Conservation (phyloP, 2,797 vertebrate genomes). For the Pempheris klunzingeri region DNA sequence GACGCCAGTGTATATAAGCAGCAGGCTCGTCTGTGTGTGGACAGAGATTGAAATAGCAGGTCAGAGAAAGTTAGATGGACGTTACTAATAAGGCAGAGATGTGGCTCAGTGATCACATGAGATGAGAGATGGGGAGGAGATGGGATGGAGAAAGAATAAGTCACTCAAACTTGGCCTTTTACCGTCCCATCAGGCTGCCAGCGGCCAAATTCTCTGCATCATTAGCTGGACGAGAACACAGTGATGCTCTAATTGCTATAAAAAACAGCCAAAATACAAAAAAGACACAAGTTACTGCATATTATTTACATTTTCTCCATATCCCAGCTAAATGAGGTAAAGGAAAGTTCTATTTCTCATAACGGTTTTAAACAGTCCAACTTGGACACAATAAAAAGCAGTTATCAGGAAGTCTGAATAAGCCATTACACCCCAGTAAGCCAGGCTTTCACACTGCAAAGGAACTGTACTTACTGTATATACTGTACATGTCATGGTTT, state of each 20-base stretch:
- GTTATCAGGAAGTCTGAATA: not conserved
- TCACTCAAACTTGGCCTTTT: constrained; percentile 79
- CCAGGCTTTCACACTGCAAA: not conserved
- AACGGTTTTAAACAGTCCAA: not conserved
- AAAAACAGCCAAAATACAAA: constrained; percentile 28
- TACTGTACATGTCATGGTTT: not conserved
- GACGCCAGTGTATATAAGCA: constrained; percentile 38
- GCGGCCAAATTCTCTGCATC: constrained; percentile 38
- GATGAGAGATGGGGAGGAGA: constrained; percentile 65
- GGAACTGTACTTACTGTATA: not conserved
- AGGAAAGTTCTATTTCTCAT: not conserved
- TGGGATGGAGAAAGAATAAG: constrained; percentile 44
- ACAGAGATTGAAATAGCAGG: constrained; percentile 69
- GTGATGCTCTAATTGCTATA: constrained; percentile 45
- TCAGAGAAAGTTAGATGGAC: constrained; percentile 81
- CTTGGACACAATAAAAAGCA: not conserved
- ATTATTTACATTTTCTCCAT: not conserved
- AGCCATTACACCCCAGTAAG: not conserved
- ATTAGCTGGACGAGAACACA: constrained; percentile 66
- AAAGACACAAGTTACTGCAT: constrained; percentile 11
- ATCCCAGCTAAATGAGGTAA: not conserved
- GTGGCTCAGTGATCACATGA: constrained; percentile 51
- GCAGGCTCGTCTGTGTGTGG: constrained; percentile 48
- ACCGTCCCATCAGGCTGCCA: constrained; percentile 58
- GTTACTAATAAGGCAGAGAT: constrained; percentile 79